Evolutionary conservation across 2,888 invertebrate genomes (phyloP).

Genomic region (Oscheius sp.): DNA sequence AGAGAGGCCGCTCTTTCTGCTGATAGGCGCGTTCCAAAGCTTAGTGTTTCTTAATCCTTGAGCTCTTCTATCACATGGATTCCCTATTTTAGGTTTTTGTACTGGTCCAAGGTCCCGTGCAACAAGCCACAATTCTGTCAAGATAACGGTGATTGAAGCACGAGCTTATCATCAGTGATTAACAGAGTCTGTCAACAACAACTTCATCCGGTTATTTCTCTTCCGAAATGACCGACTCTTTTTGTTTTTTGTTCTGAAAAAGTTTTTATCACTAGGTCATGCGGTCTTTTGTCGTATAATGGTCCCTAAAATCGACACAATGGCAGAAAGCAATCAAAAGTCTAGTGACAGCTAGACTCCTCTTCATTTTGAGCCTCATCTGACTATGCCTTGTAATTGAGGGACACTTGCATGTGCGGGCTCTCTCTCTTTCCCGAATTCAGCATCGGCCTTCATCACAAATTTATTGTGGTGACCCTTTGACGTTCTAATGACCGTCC

Average conservation of each 20-base stretch:
- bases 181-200: conserved; percentile 17
- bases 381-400: conserved; percentile 7
- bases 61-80: not conserved
- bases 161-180: conserved; percentile 25
- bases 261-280: conserved; percentile 11
- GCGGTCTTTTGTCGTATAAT: conserved; percentile 1
- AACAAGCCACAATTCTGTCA: conserved; percentile 11
- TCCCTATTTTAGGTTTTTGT: not conserved
- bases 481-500: not conserved
- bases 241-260: conserved; percentile 8
- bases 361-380: not conserved
- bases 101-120: not conserved
- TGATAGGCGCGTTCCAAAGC: not conserved
- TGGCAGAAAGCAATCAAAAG: not conserved
- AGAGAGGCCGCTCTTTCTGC: not conserved
- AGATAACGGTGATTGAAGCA: conserved; percentile 32
- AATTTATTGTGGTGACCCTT: conserved; percentile 32
- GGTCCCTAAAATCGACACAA: not conserved
- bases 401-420: conserved; percentile 3
- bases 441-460: conserved; percentile 18
- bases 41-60: not conserved
- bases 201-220: conserved; percentile 1
- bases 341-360: not conserved
- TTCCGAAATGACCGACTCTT: no score
- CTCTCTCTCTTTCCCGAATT: no score